Percentiles rank a stretch among this genome's conserved stretches.
phyloP scores from a whole-genome alignment of 2,888 invertebrate species.

The Lepidocyrtoides sp. region DNA sequence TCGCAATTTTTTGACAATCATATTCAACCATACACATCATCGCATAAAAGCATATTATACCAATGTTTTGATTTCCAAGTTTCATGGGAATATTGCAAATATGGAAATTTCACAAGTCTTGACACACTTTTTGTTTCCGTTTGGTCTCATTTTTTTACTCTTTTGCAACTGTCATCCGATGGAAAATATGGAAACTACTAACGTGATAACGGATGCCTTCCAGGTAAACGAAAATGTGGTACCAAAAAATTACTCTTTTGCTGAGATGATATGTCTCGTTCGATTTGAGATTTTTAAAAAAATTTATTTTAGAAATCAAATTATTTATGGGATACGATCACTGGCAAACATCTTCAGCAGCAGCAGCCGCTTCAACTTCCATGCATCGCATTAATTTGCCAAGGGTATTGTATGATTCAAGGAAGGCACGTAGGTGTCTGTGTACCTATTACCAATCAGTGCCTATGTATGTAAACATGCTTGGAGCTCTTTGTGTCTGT shows the following conservation, averaged over 20 bases:
- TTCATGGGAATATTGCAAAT: background rate
- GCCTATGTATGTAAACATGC: constrained; percentile 46
- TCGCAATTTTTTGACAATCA: too few relatives aligned
- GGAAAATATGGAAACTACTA: background rate
- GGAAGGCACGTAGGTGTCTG: constrained; percentile 55
- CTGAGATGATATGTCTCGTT: too few relatives aligned
- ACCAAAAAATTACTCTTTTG: background rate
- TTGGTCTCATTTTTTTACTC: background rate
- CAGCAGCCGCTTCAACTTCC: constrained; percentile 30
- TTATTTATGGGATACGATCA: too few relatives aligned
- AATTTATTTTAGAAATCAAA: too few relatives aligned
- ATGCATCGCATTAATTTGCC: constrained; percentile 35
- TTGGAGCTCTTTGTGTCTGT: too few relatives aligned
- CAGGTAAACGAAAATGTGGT: background rate
- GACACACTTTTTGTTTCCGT: background rate
- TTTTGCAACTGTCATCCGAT: background rate
- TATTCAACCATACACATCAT: too few relatives aligned
- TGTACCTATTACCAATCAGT: constrained; percentile 60
- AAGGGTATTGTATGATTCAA: constrained; percentile 59
- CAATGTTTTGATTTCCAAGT: background rate
- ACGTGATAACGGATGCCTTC: background rate
- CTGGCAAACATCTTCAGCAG: too few relatives aligned
- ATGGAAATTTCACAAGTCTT: background rate
- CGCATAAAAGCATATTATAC: too few relatives aligned
- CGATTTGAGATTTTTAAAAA: too few relatives aligned